Evolutionary conservation across 2,797 vertebrate genomes (phyloP).

Genomic region (Catharus ustulatus): DNA sequence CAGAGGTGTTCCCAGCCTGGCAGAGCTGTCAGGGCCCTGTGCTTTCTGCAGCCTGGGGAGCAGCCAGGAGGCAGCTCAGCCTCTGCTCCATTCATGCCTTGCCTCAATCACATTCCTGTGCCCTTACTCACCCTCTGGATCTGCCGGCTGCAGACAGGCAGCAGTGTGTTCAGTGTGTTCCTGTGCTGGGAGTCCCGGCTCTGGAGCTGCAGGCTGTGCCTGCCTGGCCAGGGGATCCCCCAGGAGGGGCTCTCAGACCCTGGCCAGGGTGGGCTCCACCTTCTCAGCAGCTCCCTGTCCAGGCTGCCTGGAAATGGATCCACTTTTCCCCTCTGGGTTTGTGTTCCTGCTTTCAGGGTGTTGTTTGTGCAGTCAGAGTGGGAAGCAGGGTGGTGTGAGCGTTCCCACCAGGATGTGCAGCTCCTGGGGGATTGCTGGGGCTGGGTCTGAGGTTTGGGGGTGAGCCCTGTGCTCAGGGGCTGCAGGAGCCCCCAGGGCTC

Average conservation of each 20-base stretch:
- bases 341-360: rapidly evolving
- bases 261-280: neutral
- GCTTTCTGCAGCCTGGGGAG: neutral
- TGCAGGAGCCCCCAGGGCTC: neutral
- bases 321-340: neutral
- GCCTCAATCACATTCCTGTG: constrained; percentile 28
- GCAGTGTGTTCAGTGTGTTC: neutral
- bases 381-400: rapidly evolving
- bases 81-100: constrained; percentile 18
- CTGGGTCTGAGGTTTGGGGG: rapidly evolving
- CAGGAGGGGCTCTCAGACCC: neutral
- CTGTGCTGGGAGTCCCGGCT: neutral
- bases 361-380: neutral
- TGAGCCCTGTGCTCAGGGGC: neutral
- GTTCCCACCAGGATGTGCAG: rapidly evolving
- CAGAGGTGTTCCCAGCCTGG: too few relatives aligned
- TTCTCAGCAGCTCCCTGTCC: neutral
- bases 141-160: neutral
- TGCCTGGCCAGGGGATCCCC: neutral
- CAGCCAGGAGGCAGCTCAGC: neutral
- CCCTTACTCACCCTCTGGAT: neutral
- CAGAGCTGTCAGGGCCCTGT: neutral
- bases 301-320: neutral
- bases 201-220: neutral
- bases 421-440: rapidly evolving